Conservation (phyloP, 2,113 vertebrate species). For the Myxocyprinus asiaticus region DNA sequence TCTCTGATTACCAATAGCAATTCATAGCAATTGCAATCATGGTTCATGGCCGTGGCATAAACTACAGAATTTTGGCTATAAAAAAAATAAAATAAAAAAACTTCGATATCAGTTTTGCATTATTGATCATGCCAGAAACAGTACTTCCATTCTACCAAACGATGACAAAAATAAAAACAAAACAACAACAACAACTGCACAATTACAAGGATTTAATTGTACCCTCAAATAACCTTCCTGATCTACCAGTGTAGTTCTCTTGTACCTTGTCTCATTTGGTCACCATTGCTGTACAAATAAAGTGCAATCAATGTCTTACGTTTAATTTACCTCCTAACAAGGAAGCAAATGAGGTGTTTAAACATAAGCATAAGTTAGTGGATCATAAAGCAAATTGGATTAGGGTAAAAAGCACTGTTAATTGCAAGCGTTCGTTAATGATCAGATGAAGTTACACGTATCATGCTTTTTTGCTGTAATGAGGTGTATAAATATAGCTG, state of each 20-base stretch:
- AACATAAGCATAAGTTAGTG: constrained; percentile 73
- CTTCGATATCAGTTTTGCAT: background rate
- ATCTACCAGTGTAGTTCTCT: background rate
- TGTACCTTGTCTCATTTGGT: constrained; percentile 44
- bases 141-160: too few relatives aligned
- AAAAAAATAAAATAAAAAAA: too few relatives aligned
- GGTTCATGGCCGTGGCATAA: too few relatives aligned
- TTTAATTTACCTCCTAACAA: constrained; percentile 76
- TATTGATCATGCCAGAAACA: background rate
- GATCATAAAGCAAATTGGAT: constrained; percentile 80
- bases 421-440: constrained; percentile 71
- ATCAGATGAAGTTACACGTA: constrained; percentile 70
- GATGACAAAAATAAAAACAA: too few relatives aligned
- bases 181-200: background rate
- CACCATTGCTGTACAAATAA: constrained; percentile 55
- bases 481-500: constrained; percentile 65
- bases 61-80: too few relatives aligned
- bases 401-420: constrained; percentile 74
- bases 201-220: constrained; percentile 20
- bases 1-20: too few relatives aligned
- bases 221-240: constrained; percentile 19
- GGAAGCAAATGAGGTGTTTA: constrained; percentile 73
- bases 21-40: too few relatives aligned
- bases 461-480: constrained; percentile 69
- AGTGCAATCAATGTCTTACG: constrained; percentile 57